Base-by-base conservation (phyloP, 2,888 invertebrate species). In the Acleris laterana region DNA sequence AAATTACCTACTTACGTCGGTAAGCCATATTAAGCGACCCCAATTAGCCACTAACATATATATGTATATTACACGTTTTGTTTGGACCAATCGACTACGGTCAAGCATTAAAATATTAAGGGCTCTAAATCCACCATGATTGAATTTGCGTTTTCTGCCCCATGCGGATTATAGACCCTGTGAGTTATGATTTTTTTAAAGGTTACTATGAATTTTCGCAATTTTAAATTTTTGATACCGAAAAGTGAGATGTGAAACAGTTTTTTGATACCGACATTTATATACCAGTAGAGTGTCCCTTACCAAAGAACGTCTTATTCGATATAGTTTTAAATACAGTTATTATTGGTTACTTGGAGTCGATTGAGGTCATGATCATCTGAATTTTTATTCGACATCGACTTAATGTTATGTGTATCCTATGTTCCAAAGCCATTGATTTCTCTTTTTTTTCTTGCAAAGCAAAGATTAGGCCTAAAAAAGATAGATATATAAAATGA, bases 1-100 rank as follows among this genome's bases (percentile, higher is more conserved):
- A 92, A 91, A 92, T 92, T 86, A 91, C 87, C 82, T 85, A 90
- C 92, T 92, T 92, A 92, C 89, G 85, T 86, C 87, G 85, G 87
- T 90, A 90, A 91, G 92, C 92, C 90, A 89, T 90, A 92, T 90
- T 89, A 92, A 88, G 87, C 89, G 90, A 89, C 92, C 92, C 91
- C 92, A 93, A 93, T 92, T 93, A 93, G 90, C 84, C 82, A 80
- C 86, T 81, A 87, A 87, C 87, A 88, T 89, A 90, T 84, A 63
- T 52, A 52, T 81, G 82, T 82, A 85, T 85, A 85, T 85, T 86
- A 86, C 89, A 88, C 87, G 85, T 83, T 76, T 79, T 84, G 82
- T 84, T 80, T 84, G 78, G 75, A 75, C 72, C 84, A 80, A 88
- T 90, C 90, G 90, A 90, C 89, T 89, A 9, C 32, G 32, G 91